Evolutionary conservation across 1,140 invertebrate species (phyloP), one percentile per base, ranked within the genome.

Genomic region (Drosophila insularis): DNA sequence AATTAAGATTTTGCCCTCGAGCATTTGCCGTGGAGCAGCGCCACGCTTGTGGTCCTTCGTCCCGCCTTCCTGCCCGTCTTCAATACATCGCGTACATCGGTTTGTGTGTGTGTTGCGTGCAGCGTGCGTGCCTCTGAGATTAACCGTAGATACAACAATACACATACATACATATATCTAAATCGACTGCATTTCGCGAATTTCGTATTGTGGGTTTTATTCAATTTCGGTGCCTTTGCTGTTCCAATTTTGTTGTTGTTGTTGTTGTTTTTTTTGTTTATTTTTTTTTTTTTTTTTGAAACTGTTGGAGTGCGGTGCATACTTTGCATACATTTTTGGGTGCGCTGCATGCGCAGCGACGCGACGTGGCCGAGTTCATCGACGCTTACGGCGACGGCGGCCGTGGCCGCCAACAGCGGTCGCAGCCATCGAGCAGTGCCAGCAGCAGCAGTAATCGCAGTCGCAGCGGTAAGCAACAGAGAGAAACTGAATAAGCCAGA

Each of bases 371-470:
- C 65, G 72, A 75, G 11, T 75, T 60, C 74, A 73, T 74, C 59
- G 73, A 76, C 74, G 65, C 69, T 17, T 66, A 37, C 71, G 67
- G 73, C 59, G 71, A 74, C 71, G 59, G 73, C 63, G 59, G 40
- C 74, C 65, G 54, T 73, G 65, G 39, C 58, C 63, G 8, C 72
- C 71, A 66, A 62, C 71, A 62, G 54, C 32, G 78, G 68, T 68
- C 62, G 31, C 73, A 75, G 64, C 73, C 71, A 40, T 75, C 73
- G 32, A 82, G 80, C 80, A 84, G 81, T 59, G 81, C 78, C 81
- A 87, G 78, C 74, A 81, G 68, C 65, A 81, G 81, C 82, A 87
- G 82, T 74, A 81, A 86, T 62, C 78, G 78, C 59, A 86, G 81
- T 23, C 82, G 82, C 78, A 86, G 81, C 61, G 81, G 81, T 86